phyloP scores from a whole-genome alignment of 2,113 vertebrate genomes.

The Carassius carassius region DNA sequence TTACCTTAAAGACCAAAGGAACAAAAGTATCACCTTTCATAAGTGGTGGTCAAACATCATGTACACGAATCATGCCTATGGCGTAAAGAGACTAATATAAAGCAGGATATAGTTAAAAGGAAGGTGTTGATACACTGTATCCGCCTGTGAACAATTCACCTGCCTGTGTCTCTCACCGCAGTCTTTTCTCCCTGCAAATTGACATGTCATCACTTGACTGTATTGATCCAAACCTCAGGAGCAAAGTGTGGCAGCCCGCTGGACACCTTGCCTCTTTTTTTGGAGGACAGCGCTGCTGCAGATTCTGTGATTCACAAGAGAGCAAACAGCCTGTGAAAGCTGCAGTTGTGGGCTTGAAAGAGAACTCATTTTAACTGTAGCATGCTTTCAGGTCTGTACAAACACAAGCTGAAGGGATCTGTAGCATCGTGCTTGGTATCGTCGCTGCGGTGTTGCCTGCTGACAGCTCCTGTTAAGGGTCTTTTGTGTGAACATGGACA shows the following conservation, averaged over 20 bases:
- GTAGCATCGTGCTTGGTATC: conserved; percentile 59
- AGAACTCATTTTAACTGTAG: conserved; percentile 68
- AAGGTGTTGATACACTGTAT: conserved; percentile 77
- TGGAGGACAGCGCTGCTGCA: conserved; percentile 42
- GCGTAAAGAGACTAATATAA: conserved; percentile 17
- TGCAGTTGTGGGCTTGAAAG: conserved; percentile 63
- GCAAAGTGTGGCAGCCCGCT: conserved; percentile 65
- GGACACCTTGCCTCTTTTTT: conserved; percentile 67
- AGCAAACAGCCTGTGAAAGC: conserved; percentile 59
- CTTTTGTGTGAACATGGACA: conserved; percentile 74
- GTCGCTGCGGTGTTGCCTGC: conserved; percentile 68
- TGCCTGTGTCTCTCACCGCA: conserved; percentile 81
- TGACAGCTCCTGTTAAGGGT: conserved; percentile 85
- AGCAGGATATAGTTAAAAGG: conserved; percentile 49
- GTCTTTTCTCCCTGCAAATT: conserved; percentile 62
- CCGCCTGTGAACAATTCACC: conserved; percentile 81
- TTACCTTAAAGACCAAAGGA: conserved; percentile 64
- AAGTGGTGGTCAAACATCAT: conserved; percentile 64
- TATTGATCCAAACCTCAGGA: conserved; percentile 79
- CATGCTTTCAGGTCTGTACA: conserved; percentile 76
- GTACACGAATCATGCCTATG: conserved; percentile 43
- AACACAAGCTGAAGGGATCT: conserved; percentile 76
- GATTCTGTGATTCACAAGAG: not conserved
- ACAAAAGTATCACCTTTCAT: conserved; percentile 64
- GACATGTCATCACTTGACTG: conserved; percentile 79